phyloP scores from a whole-genome alignment of 2,888 invertebrate species.

The Thera britannica region DNA sequence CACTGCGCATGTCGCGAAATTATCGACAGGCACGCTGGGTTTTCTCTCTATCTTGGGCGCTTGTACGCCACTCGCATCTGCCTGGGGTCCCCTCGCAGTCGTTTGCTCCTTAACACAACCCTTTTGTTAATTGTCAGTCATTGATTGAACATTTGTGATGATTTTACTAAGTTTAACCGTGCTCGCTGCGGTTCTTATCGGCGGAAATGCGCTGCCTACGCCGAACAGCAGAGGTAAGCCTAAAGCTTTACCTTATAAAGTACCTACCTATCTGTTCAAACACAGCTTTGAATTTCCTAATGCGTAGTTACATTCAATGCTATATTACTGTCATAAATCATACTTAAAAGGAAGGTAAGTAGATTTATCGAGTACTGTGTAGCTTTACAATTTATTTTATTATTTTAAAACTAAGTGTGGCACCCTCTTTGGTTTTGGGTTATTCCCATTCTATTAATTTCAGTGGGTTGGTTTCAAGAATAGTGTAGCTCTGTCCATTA shows the following conservation, averaged over 20 bases:
- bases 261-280: not conserved
- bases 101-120: conserved; percentile 47
- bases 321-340: not conserved
- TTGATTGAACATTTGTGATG: conserved; percentile 52
- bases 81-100: conserved; percentile 66
- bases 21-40: conserved; percentile 76
- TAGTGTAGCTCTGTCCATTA: conserved; percentile 2
- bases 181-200: conserved; percentile 72
- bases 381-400: not conserved
- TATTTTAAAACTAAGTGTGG: not conserved
- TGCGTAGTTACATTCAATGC: not conserved
- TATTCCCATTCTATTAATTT: not conserved
- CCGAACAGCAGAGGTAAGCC: conserved; percentile 75
- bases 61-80: conserved; percentile 71
- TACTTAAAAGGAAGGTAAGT: not conserved
- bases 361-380: not conserved
- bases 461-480: not conserved
- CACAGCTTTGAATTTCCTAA: not conserved
- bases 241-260: not conserved
- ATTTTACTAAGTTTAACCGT: conserved; percentile 74
- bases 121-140: conserved; percentile 43
- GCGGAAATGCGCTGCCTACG: conserved; percentile 69
- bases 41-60: conserved; percentile 65
- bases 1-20: conserved; percentile 82
- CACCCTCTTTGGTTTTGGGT: not conserved